Conservation (phyloP, 2,888 invertebrate species). For the Idaea straminata region DNA sequence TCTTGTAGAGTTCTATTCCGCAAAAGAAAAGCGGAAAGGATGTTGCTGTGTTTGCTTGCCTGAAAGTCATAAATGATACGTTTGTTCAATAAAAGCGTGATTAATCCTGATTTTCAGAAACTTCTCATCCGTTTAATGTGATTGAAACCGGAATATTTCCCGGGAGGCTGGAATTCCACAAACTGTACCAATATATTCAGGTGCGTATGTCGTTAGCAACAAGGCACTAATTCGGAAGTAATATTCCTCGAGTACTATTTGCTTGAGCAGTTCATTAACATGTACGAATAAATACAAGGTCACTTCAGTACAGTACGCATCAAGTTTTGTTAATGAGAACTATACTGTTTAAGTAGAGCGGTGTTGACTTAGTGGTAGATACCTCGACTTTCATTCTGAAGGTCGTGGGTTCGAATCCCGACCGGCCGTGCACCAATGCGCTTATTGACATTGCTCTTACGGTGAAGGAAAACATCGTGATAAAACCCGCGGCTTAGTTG, state of each 20-base stretch:
- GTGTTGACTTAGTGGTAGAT: no score
- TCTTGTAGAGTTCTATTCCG: no score
- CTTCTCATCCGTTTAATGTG: not conserved
- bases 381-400: no score
- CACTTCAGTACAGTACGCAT: constrained; percentile 24
- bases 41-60: not conserved
- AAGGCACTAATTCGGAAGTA: constrained; percentile 53
- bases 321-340: constrained; percentile 9
- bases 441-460: no score
- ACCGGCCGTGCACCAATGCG: no score
- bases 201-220: constrained; percentile 34
- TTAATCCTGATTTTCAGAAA: not conserved
- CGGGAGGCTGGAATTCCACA: constrained; percentile 8
- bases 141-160: not conserved
- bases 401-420: no score
- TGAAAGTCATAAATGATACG: not conserved
- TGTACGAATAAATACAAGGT: constrained; percentile 43
- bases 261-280: constrained; percentile 49
- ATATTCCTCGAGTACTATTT: not conserved
- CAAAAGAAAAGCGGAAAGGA: no score
- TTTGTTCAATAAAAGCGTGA: not conserved
- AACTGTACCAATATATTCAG: constrained; percentile 10
- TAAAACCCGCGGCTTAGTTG: no score
- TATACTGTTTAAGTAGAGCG: not conserved
- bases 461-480: no score